These are phyloP conservation scores for Acanthosoma haemorrhoidale DNA, from an alignment of 2,888 invertebrate genomes.

Conservation along the genomic window DNA sequence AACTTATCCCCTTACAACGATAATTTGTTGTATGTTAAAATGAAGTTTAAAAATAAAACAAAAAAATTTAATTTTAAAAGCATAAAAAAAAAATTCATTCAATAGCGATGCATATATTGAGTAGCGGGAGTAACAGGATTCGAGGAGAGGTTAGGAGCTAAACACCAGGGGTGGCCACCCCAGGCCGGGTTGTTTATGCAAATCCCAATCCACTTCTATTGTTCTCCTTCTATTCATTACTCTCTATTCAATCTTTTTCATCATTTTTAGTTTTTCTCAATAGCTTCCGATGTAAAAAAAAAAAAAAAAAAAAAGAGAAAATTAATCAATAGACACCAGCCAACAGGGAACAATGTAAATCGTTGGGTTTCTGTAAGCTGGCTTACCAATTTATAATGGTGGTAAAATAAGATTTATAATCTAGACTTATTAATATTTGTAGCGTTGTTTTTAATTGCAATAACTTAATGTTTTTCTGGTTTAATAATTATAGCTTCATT, in stretches of 20 bases:
- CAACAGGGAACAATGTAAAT: too few relatives aligned
- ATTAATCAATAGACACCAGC: background rate
- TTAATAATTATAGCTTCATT: too few relatives aligned
- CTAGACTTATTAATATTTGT: too few relatives aligned
- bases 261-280: background rate
- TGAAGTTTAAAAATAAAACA: background rate
- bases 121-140: background rate
- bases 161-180: background rate
- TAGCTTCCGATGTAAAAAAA: background rate
- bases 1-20: too few relatives aligned
- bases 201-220: constrained; percentile 19
- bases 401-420: too few relatives aligned
- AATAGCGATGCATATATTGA: constrained; percentile 6
- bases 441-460: too few relatives aligned
- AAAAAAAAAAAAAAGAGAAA: background rate
- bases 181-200: constrained; percentile 4
- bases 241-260: constrained; percentile 16
- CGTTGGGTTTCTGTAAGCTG: too few relatives aligned
- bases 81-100: background rate
- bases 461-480: too few relatives aligned
- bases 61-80: background rate
- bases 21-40: too few relatives aligned
- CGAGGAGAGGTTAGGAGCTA: background rate
- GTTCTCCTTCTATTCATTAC: constrained; percentile 22
- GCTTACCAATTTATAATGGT: too few relatives aligned